Evolutionary conservation across 2,113 vertebrate species (phyloP).

Genomic region (Microcebus ravelobensis): DNA sequence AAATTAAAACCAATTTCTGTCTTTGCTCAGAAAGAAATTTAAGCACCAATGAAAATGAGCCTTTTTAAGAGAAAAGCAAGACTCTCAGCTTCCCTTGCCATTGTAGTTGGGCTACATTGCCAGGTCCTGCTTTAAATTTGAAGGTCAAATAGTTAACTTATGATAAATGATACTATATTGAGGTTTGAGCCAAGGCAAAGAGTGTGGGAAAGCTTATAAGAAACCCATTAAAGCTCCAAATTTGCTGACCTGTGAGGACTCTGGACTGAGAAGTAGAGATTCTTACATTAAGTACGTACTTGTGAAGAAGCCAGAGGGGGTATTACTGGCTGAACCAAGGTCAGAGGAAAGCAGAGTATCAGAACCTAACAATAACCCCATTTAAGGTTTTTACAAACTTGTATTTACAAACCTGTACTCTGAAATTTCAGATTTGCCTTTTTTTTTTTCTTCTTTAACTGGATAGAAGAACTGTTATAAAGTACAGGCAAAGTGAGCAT

Average conservation of each 20-base stretch:
- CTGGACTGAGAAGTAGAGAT: constrained; percentile 57
- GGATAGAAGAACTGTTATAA: not conserved
- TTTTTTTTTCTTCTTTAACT: not conserved
- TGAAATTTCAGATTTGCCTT: constrained; percentile 60
- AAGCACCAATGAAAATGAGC: constrained; percentile 43
- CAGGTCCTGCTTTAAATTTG: constrained; percentile 57
- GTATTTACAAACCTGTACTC: constrained; percentile 16
- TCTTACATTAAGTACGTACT: not conserved
- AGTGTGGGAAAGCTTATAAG: constrained; percentile 77
- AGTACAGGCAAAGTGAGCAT: not conserved
- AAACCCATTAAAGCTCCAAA: constrained; percentile 66
- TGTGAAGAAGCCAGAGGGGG: constrained; percentile 50
- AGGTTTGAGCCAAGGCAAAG: constrained; percentile 71
- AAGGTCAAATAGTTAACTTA: constrained; percentile 78
- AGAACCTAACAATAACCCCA: constrained; percentile 28
- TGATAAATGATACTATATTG: constrained; percentile 71
- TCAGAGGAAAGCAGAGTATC: constrained; percentile 2
- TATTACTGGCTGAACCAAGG: not conserved
- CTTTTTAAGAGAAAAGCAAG: constrained; percentile 23
- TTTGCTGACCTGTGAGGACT: constrained; percentile 67
- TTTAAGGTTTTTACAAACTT: constrained; percentile 33
- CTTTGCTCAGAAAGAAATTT: constrained; percentile 62
- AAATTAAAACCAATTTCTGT: constrained; percentile 49
- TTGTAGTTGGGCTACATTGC: constrained; percentile 5
- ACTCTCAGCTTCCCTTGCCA: constrained; percentile 18